Base-by-base conservation (phyloP, 1,140 invertebrate genomes). In the Zaprionus lachaisei region DNA sequence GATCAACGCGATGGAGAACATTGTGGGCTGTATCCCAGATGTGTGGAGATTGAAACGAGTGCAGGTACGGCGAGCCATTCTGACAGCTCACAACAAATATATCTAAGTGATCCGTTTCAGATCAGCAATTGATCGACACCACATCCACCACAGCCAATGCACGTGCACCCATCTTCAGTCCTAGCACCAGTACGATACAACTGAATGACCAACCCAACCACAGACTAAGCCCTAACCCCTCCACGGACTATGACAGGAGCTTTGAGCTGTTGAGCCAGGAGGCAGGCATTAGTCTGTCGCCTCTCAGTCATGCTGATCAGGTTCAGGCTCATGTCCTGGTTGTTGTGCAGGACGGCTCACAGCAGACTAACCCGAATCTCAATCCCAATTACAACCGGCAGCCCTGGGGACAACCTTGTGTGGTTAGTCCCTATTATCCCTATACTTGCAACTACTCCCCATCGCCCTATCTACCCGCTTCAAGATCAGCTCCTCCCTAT, bases 131-230 rank as follows among this genome's bases (percentile, higher is more conserved):
- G 70, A 87, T 87, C 65, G 83, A 87, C 74, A 89, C 69, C 73
- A 83, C 83, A 87, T 77, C 70, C 74, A 83, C 71, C 68, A 87
- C 79, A 67, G 83, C 83, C 64, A 87, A 87, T 70, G 73, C 83
- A 57, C 83, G 62, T 66, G 67, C 68, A 72, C 44, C 56, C 56
- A 65, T 47, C 58, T 41, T 38, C 20, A 77, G 65, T 38, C 83
- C 71, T 64, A 84, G 54, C 83, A 87, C 74, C 71, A 69, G 65
- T 69, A 87, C 84, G 26, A 62, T 74, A 34, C 51, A 61, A 26
- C 41, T 74, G 51, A 74, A 63, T 15, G 26, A 77, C 28, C 57
- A 47, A 47, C 41, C n/a, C 2, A 47, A 47, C n/a, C 41, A 6
- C 9, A 47, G 51, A 49, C 22, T 58, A n/a, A 47, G 34, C 17